Evolutionary conservation across 1,140 invertebrate genomes (phyloP), one percentile per base, ranked within the genome.

Genomic region (Neodiprion fabricii): DNA sequence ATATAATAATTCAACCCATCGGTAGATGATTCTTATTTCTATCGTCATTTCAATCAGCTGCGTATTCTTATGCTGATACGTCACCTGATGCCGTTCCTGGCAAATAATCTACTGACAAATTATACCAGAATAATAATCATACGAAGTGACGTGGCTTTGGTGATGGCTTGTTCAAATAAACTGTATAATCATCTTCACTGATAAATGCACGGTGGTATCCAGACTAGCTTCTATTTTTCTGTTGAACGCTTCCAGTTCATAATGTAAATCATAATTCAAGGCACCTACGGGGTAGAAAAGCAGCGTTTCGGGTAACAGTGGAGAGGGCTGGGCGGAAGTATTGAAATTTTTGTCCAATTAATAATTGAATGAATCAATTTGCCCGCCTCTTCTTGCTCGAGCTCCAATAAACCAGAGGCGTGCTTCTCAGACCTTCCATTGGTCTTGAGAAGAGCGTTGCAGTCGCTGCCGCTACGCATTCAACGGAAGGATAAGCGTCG

Each of bases 291-390:
- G 28, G 28, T 40, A 40, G 28, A 40, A 40, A 40, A 40, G 28
- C 28, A 5, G 28, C 28, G 28, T 40, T 40, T 40, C 28, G 28
- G 2, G 28, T 40, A 0, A 40, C 28, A 40, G 5, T 40, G 28
- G 28, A 40, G 28, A 40, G 5, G 28, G 28, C 28, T 40, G 28
- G 28, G 28, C 28, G 4, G 21, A 47, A 47, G 67, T 69, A 69
- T 69, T 10, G 67, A 9, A 69, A 21, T 69, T 7, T 69, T 47
- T 7, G 3, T 69, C 67, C 67, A 69, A 69, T 69, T 69, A 69
- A 9, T 69, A 69, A 69, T 69, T 69, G 67, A 69, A 69, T 69
- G n/a, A 5, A 69, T 69, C n/a, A 4, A 69, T 69, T 69, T 69
- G 40, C 67, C 12, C 21, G 67, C 21, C 67, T 69, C n/a, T 69